These are phyloP conservation scores for Serripes groenlandicus DNA, from an alignment of 2,888 invertebrate species.

Conservation along the genomic window DNA sequence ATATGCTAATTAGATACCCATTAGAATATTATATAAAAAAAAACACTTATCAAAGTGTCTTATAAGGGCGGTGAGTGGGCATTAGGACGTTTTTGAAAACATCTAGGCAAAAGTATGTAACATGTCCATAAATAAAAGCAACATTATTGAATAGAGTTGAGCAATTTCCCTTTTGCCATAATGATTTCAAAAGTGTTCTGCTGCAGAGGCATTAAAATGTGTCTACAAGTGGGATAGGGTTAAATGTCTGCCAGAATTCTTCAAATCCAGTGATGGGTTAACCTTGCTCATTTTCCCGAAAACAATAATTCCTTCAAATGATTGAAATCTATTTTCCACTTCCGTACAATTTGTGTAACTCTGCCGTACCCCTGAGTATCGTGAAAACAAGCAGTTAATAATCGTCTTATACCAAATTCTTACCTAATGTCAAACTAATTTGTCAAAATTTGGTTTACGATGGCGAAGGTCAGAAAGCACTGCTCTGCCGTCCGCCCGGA, in stretches of 20 bases:
- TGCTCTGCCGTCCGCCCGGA: slow-evolving; percentile 58
- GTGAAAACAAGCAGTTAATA: slow-evolving; percentile 60
- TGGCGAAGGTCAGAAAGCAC: slow-evolving; percentile 57
- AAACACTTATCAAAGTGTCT: too few species aligned
- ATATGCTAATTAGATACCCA: too few species aligned
- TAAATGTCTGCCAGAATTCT: slow-evolving; percentile 19
- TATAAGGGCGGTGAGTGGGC: too few species aligned
- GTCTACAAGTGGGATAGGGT: too few species aligned
- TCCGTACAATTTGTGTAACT: slow-evolving; percentile 45
- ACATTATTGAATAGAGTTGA: too few species aligned
- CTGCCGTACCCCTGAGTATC: slow-evolving; percentile 34
- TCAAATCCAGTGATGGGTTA: slow-evolving; percentile 35
- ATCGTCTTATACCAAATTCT: slow-evolving; percentile 49
- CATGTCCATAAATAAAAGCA: too few species aligned
- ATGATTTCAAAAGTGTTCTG: too few species aligned
- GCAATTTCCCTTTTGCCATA: too few species aligned
- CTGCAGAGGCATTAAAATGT: too few species aligned
- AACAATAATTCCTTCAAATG: slow-evolving; percentile 45
- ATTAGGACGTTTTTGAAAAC: too few species aligned
- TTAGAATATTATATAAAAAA: too few species aligned
- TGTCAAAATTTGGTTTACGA: slow-evolving; percentile 69
- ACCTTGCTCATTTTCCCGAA: slow-evolving; percentile 31
- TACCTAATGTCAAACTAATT: slow-evolving; percentile 70
- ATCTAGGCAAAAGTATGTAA: too few species aligned
- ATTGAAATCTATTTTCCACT: slow-evolving; percentile 63